These are phyloP conservation scores for Paradoxurus hermaphroditus DNA, from an alignment of 2,113 vertebrate genomes.

Conservation along the genomic window DNA sequence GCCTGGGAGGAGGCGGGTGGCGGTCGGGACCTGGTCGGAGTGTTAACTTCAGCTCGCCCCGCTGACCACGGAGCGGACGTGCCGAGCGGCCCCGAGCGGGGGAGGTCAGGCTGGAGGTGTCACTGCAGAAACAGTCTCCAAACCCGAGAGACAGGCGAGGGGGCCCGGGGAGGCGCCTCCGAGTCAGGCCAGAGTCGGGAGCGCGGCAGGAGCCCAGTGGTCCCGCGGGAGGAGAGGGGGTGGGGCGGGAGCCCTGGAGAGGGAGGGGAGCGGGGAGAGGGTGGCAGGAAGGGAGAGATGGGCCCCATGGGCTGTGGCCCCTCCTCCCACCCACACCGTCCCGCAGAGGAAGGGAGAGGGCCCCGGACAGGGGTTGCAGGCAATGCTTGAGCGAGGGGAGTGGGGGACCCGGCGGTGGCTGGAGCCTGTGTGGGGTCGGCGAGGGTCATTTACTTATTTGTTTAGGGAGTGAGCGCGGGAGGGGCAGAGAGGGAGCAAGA, in stretches of 20 bases:
- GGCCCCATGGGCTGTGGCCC: not conserved
- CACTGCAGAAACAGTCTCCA: fast-evolving
- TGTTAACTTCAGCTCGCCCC: not conserved
- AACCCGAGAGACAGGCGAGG: not conserved
- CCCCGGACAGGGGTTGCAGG: not conserved
- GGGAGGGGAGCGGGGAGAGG: not conserved
- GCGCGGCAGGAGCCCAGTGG: not conserved
- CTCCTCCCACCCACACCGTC: not conserved
- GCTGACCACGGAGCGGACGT: fast-evolving
- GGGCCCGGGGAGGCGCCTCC: not conserved
- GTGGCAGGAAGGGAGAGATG: not conserved
- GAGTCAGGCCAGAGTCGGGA: not conserved
- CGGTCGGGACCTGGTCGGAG: not conserved
- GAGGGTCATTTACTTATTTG: no score
- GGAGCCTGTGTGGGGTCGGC: not conserved
- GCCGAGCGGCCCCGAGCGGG: no score
- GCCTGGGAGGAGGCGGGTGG: not conserved
- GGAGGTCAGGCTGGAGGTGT: no score
- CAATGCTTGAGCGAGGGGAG: not conserved
- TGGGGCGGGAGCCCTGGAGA: not conserved
- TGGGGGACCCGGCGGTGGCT: not conserved
- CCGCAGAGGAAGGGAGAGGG: not conserved
- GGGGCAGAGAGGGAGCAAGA: no score
- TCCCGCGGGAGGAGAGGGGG: not conserved
- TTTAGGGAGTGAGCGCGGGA: no score